Percentiles rank a stretch among this genome's conserved stretches.
Conservation (phyloP, 2,797 vertebrate genomes). For the Acipenser ruthenus region DNA sequence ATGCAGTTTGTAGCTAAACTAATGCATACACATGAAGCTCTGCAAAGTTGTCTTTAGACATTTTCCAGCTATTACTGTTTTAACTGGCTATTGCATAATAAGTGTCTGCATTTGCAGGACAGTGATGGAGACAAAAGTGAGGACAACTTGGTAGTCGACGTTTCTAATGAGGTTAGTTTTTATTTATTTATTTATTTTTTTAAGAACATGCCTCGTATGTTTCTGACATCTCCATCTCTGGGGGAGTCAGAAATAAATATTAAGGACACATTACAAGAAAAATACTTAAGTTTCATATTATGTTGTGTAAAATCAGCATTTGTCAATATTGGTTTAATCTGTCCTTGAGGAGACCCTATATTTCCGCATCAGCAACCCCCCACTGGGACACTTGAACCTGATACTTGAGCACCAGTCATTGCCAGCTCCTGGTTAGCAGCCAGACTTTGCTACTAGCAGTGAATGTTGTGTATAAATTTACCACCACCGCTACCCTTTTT, state of each 20-base stretch:
- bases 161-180: slow-evolving; percentile 70
- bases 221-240: neutral
- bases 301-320: no score
- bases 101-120: slow-evolving; percentile 53
- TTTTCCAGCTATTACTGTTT: neutral
- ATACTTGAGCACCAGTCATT: neutral
- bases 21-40: no score
- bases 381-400: neutral
- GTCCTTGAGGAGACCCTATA: neutral
- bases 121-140: slow-evolving; percentile 76
- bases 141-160: slow-evolving; percentile 76
- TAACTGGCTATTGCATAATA: slow-evolving; percentile 3
- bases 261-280: no score
- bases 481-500: neutral
- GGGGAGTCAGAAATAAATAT: no score
- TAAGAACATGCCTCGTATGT: neutral
- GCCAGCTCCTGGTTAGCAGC: slow-evolving; percentile 2
- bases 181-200: neutral
- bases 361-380: neutral
- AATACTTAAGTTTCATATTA: no score
- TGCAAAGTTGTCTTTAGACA: no score
- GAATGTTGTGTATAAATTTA: neutral
- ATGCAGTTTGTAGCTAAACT: no score
- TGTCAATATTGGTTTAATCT: neutral
- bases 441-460: neutral